These are phyloP conservation scores for Drosophila nebulosa DNA, from an alignment of 1,140 invertebrate genomes.

Conservation along the genomic window DNA sequence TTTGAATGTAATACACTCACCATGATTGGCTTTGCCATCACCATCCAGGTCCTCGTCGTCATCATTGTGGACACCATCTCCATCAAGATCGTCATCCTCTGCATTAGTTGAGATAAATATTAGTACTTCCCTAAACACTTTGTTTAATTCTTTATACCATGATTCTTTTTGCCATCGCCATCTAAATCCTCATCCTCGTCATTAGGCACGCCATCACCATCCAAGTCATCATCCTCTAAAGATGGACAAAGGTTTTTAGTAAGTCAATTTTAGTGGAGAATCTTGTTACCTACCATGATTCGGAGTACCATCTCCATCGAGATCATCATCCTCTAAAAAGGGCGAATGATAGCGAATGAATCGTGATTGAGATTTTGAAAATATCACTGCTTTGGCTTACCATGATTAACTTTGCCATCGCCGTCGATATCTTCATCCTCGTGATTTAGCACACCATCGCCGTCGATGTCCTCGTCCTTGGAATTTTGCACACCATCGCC, in stretches of 20 bases:
- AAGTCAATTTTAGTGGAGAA: neutral
- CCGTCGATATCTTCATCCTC: conserved; percentile 74
- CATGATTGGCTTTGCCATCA: conserved; percentile 58
- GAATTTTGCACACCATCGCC: conserved; percentile 80
- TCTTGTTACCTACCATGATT: conserved; percentile 40
- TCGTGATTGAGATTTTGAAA: too few species aligned
- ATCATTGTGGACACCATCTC: conserved; percentile 71
- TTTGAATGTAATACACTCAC: conserved; percentile 12
- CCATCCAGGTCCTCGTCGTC: conserved; percentile 78
- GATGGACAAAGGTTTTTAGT: conserved; percentile 6
- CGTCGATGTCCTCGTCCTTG: conserved; percentile 81
- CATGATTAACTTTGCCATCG: conserved; percentile 65
- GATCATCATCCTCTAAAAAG: conserved; percentile 64
- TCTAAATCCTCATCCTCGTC: conserved; percentile 72
- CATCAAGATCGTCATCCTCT: conserved; percentile 75
- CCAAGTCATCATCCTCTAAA: conserved; percentile 64
- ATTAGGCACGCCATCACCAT: conserved; percentile 71
- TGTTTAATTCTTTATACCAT: conserved; percentile 80
- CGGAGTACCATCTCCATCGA: conserved; percentile 71
- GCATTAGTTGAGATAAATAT: too few species aligned
- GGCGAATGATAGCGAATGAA: neutral
- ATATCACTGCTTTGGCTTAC: neutral
- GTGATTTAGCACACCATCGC: conserved; percentile 78
- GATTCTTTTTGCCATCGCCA: conserved; percentile 62
- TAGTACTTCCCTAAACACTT: too few species aligned